phyloP scores from a whole-genome alignment of 2,888 invertebrate species.

The Drosophila robusta region DNA sequence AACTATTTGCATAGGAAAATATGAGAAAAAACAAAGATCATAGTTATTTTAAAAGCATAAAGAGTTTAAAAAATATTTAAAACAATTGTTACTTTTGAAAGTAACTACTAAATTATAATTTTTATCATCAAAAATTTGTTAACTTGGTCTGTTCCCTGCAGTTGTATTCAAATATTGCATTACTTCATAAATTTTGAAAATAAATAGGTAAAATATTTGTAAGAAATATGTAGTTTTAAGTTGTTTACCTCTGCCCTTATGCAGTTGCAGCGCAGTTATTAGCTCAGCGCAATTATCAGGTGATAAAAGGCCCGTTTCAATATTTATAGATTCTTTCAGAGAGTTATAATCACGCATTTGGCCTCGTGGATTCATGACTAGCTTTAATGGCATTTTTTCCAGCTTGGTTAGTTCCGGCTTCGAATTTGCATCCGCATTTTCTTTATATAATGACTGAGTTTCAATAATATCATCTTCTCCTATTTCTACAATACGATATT shows the following conservation, averaged over 20 bases:
- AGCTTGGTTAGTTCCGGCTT: slow-evolving; percentile 51
- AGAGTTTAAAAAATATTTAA: too few species aligned
- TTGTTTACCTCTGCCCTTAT: slow-evolving; percentile 90
- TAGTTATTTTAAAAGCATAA: too few species aligned
- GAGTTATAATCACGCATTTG: slow-evolving; percentile 90
- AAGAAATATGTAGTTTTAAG: slow-evolving; percentile 3
- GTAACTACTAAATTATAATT: too few species aligned
- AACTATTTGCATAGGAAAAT: too few species aligned
- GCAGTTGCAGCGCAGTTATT: slow-evolving; percentile 91
- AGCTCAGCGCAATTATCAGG: slow-evolving; percentile 91
- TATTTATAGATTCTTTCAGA: slow-evolving; percentile 88
- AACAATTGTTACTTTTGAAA: too few species aligned
- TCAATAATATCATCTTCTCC: slow-evolving; percentile 39
- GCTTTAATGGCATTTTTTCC: slow-evolving; percentile 87
- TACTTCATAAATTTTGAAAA: background rate
- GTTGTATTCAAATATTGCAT: too few species aligned
- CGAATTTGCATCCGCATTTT: slow-evolving; percentile 70
- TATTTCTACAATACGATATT: slow-evolving; percentile 57
- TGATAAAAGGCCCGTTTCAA: slow-evolving; percentile 88
- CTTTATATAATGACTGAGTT: slow-evolving; percentile 69
- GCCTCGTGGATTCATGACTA: slow-evolving; percentile 92
- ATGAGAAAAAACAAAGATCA: too few species aligned
- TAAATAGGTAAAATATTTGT: background rate
- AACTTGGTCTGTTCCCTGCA: too few species aligned
- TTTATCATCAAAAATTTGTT: too few species aligned